Conservation (phyloP, 2,113 vertebrate species). For the Hyla sarda region DNA sequence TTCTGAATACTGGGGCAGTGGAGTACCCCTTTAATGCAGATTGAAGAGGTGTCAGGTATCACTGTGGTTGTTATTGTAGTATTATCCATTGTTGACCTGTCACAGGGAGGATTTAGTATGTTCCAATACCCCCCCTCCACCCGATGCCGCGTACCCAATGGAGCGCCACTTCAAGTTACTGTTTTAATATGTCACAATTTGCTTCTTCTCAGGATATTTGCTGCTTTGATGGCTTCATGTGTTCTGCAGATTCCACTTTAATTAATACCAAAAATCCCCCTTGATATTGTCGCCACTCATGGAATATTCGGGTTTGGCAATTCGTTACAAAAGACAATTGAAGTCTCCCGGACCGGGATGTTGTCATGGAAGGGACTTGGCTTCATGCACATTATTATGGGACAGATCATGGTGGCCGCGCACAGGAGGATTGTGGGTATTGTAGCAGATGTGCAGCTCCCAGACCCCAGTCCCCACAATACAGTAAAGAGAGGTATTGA, state of each 20-base stretch:
- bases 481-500: not conserved
- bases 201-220: not conserved
- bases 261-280: conserved; percentile 11
- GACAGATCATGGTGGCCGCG: not conserved
- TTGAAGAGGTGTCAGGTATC: too few relatives aligned
- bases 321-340: conserved; percentile 1
- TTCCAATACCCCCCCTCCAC: not conserved
- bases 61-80: too few relatives aligned
- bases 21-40: too few relatives aligned
- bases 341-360: not conserved
- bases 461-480: not conserved
- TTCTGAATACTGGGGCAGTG: too few relatives aligned
- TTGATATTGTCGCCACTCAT: not conserved
- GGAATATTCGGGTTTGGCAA: conserved; percentile 14
- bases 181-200: not conserved
- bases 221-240: not conserved
- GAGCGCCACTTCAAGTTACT: not conserved
- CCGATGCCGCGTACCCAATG: not conserved
- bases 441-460: too few relatives aligned
- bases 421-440: not conserved
- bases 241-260: conserved; percentile 5
- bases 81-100: too few relatives aligned
- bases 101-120: not conserved
- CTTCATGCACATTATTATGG: not conserved
- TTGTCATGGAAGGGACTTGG: not conserved